Conservation (phyloP, 1,140 invertebrate species). For the Bombus sibiricus region DNA sequence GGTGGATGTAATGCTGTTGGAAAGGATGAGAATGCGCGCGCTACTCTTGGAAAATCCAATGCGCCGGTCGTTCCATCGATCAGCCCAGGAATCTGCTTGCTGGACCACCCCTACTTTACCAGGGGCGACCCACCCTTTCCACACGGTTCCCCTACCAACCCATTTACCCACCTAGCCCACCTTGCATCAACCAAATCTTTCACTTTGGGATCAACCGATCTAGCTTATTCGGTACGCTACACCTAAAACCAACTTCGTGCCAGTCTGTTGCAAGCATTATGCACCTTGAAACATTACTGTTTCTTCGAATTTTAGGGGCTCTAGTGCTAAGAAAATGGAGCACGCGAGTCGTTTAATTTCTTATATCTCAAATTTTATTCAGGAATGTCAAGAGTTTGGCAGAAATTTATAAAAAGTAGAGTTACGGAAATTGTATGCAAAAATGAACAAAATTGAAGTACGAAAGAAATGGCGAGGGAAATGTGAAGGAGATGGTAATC, state of each 20-base stretch:
- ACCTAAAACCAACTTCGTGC: too few species aligned
- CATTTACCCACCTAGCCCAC: slow-evolving; percentile 83
- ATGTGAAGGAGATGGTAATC: neutral
- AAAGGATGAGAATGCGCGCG: slow-evolving; percentile 73
- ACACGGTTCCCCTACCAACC: slow-evolving; percentile 66
- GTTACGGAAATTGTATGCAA: neutral
- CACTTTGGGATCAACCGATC: neutral
- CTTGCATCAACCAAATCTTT: slow-evolving; percentile 10
- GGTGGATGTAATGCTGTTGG: slow-evolving; percentile 61
- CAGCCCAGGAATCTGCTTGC: slow-evolving; percentile 80
- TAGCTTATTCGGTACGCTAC: neutral
- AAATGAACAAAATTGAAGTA: neutral
- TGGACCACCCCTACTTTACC: slow-evolving; percentile 76
- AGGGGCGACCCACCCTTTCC: slow-evolving; percentile 51
- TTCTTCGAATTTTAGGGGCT: neutral
- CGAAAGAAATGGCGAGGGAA: too few species aligned
- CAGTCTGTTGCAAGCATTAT: neutral
- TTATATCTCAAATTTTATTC: neutral
- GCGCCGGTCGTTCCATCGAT: slow-evolving; percentile 82
- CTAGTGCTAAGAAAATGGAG: neutral
- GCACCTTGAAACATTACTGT: neutral
- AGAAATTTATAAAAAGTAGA: neutral
- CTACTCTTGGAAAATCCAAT: slow-evolving; percentile 77
- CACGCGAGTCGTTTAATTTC: neutral
- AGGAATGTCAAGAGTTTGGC: neutral